Evolutionary conservation across 2,888 invertebrate species (phyloP), one percentile per base, ranked within the genome.

Genomic region (Listrodromus nycthemerus): DNA sequence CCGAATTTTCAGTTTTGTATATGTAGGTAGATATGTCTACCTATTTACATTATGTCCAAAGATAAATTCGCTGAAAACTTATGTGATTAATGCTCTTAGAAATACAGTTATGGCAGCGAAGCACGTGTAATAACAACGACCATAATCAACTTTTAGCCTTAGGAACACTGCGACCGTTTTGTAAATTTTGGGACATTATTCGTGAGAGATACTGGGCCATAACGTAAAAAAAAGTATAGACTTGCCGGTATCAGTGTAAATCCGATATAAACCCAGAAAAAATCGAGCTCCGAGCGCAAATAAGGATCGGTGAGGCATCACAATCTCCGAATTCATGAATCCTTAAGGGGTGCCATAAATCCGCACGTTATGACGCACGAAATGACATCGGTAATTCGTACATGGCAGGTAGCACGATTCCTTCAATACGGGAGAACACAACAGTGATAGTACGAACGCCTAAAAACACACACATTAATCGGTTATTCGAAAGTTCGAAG

Each of bases 281-380:
- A 58, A 50, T 50, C 48, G 30, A 30, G 19, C 27, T 48, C 6
- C 58, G 48, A 70, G 63, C 55, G 50, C 74, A 30, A 24, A 37
- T 33, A 65, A 65, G 24, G 52, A 13, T 7, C 45, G 48, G 48
- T 41, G 55, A 33, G 75, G 69, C 69, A 41, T 73, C 30, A 33
- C 13, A 48, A 45, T 27, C 48, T 24, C 45, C 24, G 65, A 81
- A 83, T 81, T 79, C 67, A 83, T 81, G 76, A 86, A 84, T 84
- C 66, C 67, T 81, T 71, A 45, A 65, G 13, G 67, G 58, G 41
- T 55, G 55, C 24, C 67, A 74, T 84, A 80, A 71, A 82, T 80
- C 50, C 27, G 24, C 63, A 67, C 66, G 75, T 70, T 58, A 76
- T 75, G 33, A 63, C 30, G 21, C 41, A n/a, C 24, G 19, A 66